phyloP scores from a whole-genome alignment of 2,113 vertebrate genomes.

The Mixornis gularis region DNA sequence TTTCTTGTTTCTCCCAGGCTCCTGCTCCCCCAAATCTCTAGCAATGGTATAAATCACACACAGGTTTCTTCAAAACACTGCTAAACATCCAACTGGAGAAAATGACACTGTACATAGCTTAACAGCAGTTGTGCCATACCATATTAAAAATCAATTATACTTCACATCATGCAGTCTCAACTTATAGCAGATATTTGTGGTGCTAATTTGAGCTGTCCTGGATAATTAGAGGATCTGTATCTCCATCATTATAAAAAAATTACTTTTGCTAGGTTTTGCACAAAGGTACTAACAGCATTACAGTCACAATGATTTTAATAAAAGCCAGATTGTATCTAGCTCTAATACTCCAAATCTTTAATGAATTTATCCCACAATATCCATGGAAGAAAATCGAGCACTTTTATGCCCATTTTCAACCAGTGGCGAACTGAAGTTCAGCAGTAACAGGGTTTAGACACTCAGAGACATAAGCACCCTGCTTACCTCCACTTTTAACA shows the following conservation, averaged over 20 bases:
- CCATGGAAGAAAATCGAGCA: background rate
- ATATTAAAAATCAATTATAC: conserved; percentile 1
- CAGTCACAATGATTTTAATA: background rate
- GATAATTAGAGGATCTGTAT: conserved; percentile 15
- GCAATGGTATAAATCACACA: background rate
- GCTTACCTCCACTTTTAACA: background rate
- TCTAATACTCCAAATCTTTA: background rate
- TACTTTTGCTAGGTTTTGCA: background rate
- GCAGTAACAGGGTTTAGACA: background rate
- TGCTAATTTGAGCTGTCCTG: conserved; percentile 10
- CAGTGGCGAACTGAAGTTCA: background rate
- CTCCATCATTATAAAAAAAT: background rate
- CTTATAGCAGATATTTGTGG: background rate
- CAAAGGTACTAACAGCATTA: background rate
- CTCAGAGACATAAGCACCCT: background rate
- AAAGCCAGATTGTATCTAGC: background rate
- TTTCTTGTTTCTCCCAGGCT: background rate
- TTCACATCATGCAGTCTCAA: conserved; percentile 6
- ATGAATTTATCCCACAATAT: background rate
- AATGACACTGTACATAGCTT: background rate
- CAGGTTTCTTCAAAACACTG: background rate
- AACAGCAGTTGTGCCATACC: background rate
- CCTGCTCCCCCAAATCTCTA: background rate
- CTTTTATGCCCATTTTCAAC: background rate
- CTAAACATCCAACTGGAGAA: background rate